A percentile compares a stretch with the other conserved stretches of the same genome.
Evolutionary conservation across 1,140 invertebrate species (phyloP).

Genomic region (Mesaphorura yosii): DNA sequence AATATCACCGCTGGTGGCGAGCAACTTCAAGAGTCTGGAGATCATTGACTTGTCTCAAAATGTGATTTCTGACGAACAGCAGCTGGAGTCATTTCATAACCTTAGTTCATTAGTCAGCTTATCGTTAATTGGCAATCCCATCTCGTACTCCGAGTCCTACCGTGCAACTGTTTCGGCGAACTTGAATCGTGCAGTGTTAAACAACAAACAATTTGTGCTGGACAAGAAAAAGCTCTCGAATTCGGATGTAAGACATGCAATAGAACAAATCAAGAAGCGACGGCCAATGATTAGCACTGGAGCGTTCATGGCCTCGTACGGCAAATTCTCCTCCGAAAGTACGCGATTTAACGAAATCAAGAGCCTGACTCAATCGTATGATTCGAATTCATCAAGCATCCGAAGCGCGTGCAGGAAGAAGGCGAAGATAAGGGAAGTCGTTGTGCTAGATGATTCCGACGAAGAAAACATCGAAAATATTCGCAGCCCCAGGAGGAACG

Average conservation of each 20-base stretch:
- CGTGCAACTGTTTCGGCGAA: constrained; percentile 8
- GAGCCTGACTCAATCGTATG: constrained; percentile 23
- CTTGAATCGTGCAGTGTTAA: constrained; percentile 15
- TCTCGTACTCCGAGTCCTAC: constrained; percentile 22
- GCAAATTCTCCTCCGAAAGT: neutral
- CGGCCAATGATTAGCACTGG: neutral
- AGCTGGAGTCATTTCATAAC: constrained; percentile 10
- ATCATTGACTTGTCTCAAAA: constrained; percentile 25
- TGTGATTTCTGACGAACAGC: constrained; percentile 23
- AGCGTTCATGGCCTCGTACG: neutral
- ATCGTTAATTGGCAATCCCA: constrained; percentile 20
- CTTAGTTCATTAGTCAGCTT: constrained; percentile 19
- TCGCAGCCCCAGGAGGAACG: neutral
- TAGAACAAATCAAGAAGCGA: constrained; percentile 14
- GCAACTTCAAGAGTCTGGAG: constrained; percentile 16
- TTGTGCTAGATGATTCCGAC: constrained; percentile 12
- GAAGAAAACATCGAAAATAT: neutral
- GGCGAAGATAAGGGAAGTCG: constrained; percentile 24
- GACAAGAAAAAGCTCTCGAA: constrained; percentile 26
- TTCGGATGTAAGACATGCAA: constrained; percentile 20
- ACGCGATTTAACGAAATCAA: constrained; percentile 9
- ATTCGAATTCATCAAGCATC: constrained; percentile 23
- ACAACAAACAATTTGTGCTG: constrained; percentile 15
- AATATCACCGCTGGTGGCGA: neutral
- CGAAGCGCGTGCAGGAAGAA: constrained; percentile 29